Evolutionary conservation across 2,797 vertebrate species (phyloP).

Genomic region (Epinephelus awoara): DNA sequence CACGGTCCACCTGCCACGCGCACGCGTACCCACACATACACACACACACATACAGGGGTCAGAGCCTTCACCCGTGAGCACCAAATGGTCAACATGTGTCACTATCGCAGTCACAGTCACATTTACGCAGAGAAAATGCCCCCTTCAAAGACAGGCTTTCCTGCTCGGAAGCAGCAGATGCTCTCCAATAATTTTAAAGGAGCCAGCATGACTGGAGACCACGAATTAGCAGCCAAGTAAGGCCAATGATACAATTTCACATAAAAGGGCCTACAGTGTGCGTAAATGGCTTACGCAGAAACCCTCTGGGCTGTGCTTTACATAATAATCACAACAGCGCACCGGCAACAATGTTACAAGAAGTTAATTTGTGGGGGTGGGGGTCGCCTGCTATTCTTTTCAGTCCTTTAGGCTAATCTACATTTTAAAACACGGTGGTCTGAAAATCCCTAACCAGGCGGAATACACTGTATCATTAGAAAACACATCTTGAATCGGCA

Average conservation of each 20-base stretch:
- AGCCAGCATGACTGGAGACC: slow-evolving; percentile 66
- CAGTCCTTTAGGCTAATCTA: slow-evolving; percentile 32
- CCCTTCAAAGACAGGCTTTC: neutral
- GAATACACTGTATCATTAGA: neutral
- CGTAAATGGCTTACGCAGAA: slow-evolving; percentile 39
- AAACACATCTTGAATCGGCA: slow-evolving; percentile 3
- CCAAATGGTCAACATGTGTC: slow-evolving; percentile 78
- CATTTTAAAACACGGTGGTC: slow-evolving; percentile 33
- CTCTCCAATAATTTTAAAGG: slow-evolving; percentile 33
- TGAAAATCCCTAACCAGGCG: slow-evolving; percentile 17
- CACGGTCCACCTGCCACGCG: slow-evolving; percentile 82
- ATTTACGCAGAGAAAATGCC: slow-evolving; percentile 21
- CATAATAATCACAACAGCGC: slow-evolving; percentile 61
- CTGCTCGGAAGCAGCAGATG: slow-evolving; percentile 32
- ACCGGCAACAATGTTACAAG: slow-evolving; percentile 63
- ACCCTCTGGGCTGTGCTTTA: slow-evolving; percentile 43
- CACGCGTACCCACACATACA: slow-evolving; percentile 21
- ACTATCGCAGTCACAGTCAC: slow-evolving; percentile 41
- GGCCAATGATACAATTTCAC: slow-evolving; percentile 53
- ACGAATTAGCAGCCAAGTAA: slow-evolving; percentile 40
- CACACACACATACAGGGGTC: slow-evolving; percentile 26
- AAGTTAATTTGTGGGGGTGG: slow-evolving; percentile 66
- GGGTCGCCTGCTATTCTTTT: slow-evolving; percentile 45
- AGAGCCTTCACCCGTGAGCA: slow-evolving; percentile 58
- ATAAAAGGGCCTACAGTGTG: slow-evolving; percentile 31